Evolutionary conservation across 2,888 invertebrate genomes (phyloP), one percentile per base, ranked within the genome.

Genomic region (Tortrix viridana): DNA sequence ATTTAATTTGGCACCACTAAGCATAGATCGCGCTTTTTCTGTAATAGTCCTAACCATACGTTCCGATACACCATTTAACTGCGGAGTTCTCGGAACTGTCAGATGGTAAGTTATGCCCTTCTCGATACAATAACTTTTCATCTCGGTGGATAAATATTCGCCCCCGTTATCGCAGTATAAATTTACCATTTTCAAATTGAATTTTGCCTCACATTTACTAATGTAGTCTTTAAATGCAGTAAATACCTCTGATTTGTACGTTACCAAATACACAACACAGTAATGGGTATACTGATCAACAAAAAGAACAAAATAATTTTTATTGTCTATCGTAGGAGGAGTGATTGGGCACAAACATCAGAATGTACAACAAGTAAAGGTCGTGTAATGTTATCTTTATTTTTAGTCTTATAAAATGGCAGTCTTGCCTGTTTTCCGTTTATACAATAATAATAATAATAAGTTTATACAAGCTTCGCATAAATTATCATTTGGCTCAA

Each of bases 61-160:
- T 19, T 44, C 44, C 1, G 44, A 6, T 44, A n/a, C n/a, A 19
- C n/a, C 6, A 7, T 44, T 44, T 44, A 19, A 19, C 6, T 6
- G 6, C 6, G 44, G 44, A 9, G 44, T 19, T 7, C 19, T 19
- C 6, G 44, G 44, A 7, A 44, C 44, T 7, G 44, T 18, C n/a
- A 44, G 12, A 44, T 44, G 44, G 44, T 44, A 44, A 18, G 44
- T 44, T 44, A 44, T 44, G 18, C 44, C 44, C 44, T 44, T 44
- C 3, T 12, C 9, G 50, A 70, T 67, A 72, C 74, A 81, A 68
- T 57, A 79, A 14, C 69, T 68, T 64, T 74, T 74, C 71, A 80
- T 73, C 47, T 80, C 74, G 63, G 69, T 71, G 19, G 77, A 76
- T 57, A 77, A 67, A 69, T 79, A 80, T 67, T 79, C 74, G 43